These are phyloP conservation scores for Aplidium turbinatum DNA, from an alignment of 23 tunicate genomes.

Conservation along the genomic window DNA sequence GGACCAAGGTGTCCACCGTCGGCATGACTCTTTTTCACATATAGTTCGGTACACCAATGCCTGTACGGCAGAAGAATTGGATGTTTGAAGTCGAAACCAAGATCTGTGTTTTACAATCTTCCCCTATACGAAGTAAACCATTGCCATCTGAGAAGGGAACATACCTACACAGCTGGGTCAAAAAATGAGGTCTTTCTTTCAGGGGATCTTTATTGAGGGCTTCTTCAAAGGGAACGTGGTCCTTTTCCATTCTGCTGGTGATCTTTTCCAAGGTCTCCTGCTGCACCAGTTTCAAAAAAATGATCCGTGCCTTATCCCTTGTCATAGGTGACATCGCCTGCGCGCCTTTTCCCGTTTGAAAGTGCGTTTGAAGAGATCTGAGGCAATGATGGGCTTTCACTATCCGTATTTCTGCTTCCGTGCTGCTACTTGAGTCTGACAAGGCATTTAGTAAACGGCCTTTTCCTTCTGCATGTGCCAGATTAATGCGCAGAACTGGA, in stretches of 20 bases:
- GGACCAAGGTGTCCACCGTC: slow-evolving; percentile 10
- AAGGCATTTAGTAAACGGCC: no score
- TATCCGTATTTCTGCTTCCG: background rate
- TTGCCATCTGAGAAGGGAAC: background rate
- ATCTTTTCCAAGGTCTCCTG: background rate
- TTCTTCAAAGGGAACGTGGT: no score
- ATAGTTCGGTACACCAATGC: slow-evolving; percentile 6
- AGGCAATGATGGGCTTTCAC: background rate
- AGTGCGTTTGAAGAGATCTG: background rate
- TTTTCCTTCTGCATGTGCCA: no score
- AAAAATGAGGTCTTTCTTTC: background rate
- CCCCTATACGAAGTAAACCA: slow-evolving; percentile 21
- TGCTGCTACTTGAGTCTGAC: no score
- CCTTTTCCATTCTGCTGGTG: background rate
- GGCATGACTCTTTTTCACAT: background rate
- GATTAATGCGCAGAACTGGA: no score
- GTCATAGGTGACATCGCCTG: background rate
- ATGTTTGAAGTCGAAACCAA: slow-evolving; percentile 8
- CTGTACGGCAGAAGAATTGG: slow-evolving; percentile 13
- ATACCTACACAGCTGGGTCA: background rate
- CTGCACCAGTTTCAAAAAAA: background rate
- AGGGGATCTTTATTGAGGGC: no score
- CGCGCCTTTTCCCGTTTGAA: background rate
- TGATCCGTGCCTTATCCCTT: background rate
- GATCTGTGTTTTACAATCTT: slow-evolving; percentile 12